Evolutionary conservation across 2,797 vertebrate species (phyloP), one percentile per base, ranked within the genome.

Genomic region (Acipenser ruthenus): DNA sequence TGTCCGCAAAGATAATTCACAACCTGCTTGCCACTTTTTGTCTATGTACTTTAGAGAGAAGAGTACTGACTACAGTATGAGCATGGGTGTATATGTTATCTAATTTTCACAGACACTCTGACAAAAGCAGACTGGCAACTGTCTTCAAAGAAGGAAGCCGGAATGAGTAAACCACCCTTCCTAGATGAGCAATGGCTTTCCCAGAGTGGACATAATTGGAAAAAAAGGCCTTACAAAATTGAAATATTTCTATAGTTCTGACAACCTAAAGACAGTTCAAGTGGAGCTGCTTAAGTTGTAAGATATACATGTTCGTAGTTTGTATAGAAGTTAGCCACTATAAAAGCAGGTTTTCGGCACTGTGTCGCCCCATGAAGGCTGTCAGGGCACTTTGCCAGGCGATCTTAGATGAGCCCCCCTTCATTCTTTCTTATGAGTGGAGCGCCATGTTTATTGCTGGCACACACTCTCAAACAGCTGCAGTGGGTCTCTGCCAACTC

Each of bases 401-500:
- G 55, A 7, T 58, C 55, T 58, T 58, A 13, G 55, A 58, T 58
- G 18, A 51, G 51, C 68, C 69, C 63, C 65, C 37, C 37, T 37
- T 37, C 37, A 4, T 37, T 37, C 37, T 37, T 37, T 37, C 50
- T 65, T 67, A 50, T 70, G 15, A 62, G 51, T 37, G 23, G 50
- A n/a, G 37, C 48, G 23, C 11, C 60, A 10, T 53, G n/a, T 11
- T 55, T 23, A 62, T 49, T 37, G 62, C 60, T 50, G n/a, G 59
- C 64, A 50, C 10, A 18, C 67, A 13, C 56, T 37, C 37, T 4
- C 56, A 10, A 59, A 59, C 68, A 71, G 70, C 69, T 75, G 71
- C 50, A 10, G 0, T 67, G 71, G 58, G 1, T 48, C n/a, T 47
- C 49, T 59, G 71, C 70, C 70, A 72, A 56, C 52, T n/a, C 18